These are phyloP conservation scores for Trichacis sp. DNA, from an alignment of 2,888 invertebrate genomes.

Conservation along the genomic window DNA sequence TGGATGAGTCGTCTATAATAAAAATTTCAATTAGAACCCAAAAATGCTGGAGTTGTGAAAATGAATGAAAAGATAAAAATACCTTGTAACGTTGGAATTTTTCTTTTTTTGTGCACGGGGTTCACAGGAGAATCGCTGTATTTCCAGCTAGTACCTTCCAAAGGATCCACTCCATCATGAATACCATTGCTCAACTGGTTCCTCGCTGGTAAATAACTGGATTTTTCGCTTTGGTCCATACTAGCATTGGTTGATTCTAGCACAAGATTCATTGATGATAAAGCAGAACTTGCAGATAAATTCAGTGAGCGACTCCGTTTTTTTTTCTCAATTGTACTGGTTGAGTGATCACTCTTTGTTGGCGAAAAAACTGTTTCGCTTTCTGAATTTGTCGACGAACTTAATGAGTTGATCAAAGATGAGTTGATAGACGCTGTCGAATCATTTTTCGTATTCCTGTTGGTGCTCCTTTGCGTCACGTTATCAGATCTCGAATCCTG, in stretches of 20 bases:
- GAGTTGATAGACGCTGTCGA: no score
- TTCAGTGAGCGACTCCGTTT: constrained; percentile 30
- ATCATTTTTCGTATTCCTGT: no score
- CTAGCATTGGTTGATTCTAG: background rate
- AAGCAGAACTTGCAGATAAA: background rate
- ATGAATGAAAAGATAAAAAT: no score
- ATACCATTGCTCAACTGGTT: background rate
- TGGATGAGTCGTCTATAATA: constrained; percentile 14
- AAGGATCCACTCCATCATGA: constrained; percentile 54
- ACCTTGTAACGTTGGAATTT: no score
- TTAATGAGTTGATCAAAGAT: no score
- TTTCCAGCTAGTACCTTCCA: constrained; percentile 65
- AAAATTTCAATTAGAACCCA: no score
- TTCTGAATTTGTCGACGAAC: no score
- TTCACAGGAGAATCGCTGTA: background rate
- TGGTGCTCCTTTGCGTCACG: constrained; percentile 35
- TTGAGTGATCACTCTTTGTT: no score
- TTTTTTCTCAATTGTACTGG: no score
- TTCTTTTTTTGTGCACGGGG: background rate
- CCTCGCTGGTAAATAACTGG: background rate
- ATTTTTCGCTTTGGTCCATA: no score
- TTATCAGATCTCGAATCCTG: constrained; percentile 59
- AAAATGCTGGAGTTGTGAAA: no score
- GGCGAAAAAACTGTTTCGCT: constrained; percentile 6
- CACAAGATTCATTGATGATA: background rate